Base-by-base conservation (phyloP, 2,888 invertebrate species). In the Aspidapion aeneum region DNA sequence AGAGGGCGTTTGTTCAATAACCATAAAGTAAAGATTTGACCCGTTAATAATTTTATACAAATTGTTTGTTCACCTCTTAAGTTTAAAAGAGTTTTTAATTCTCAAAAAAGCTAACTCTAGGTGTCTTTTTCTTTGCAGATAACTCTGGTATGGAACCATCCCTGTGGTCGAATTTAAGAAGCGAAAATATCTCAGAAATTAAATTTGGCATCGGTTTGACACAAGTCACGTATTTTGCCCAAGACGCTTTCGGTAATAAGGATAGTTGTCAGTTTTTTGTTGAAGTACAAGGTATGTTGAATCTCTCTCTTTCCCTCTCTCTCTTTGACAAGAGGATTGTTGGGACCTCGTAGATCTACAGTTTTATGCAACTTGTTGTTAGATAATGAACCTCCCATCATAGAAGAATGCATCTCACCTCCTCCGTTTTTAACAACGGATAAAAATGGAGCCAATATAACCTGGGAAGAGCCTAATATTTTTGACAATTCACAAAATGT, bases 251-350 rank as follows among this genome's bases (percentile, higher is more conserved):
- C 63, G 82, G 83, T 52, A 89, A 89, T 73, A 82, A 80, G 66
- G 86, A 84, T 0, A 82, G 82, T 62, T 90, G 90, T 71, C 81
- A 80, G 64, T 88, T 89, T 71, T 80, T 77, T 19, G 80, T 89
- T 9, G 81, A 77, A 57, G 84, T 89, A 18, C 64, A 79, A 65
- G 86, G 84, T 84, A 74, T 73, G 68, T n/a, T 48, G 20, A 55
- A 35, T 35, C 35, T 12, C 3, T 35, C 12, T 12, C 12, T 35
- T 35, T 35, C 3, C 3, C 3, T n/a, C n/a, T n/a, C 35, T 35
- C 12, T 7, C 12, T 3, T 35, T 7, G 5, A 35, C 3, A 35
- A 35, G 3, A 7, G 35, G 35, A 12, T 35, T 35, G 35, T n/a
- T n/a, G 49, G 49, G 49, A 48, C 9, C 9, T 12, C 49, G 49